Conservation (phyloP, 1,140 invertebrate species). For the Drosophila navojoa region DNA sequence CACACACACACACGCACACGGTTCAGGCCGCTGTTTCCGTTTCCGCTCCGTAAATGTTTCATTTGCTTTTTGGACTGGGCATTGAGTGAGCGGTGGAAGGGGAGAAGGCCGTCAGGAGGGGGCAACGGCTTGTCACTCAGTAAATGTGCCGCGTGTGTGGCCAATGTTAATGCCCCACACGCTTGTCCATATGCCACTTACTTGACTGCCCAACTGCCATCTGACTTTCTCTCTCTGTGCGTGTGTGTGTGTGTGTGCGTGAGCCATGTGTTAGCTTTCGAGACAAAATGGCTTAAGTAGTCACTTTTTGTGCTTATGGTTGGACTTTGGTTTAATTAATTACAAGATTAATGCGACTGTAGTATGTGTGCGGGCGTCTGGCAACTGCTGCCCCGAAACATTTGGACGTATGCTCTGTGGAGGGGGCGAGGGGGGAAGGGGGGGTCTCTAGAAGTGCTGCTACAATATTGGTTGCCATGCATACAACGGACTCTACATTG, state of each 20-base stretch:
- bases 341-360: slow-evolving; percentile 76
- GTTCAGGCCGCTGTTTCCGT: slow-evolving; percentile 64
- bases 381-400: slow-evolving; percentile 44
- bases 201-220: slow-evolving; percentile 43
- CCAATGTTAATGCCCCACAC: slow-evolving; percentile 72
- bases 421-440: too few relatives aligned
- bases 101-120: slow-evolving; percentile 1
- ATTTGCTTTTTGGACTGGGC: slow-evolving; percentile 57
- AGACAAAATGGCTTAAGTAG: slow-evolving; percentile 81
- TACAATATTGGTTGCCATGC: slow-evolving; percentile 20
- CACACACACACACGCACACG: slow-evolving; percentile 24
- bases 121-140: slow-evolving; percentile 60
- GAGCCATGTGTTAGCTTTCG: slow-evolving; percentile 73
- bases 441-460: slow-evolving; percentile 24
- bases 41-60: slow-evolving; percentile 77
- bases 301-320: slow-evolving; percentile 81
- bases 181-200: slow-evolving; percentile 77
- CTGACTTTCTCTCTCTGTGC: background rate
- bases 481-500: slow-evolving; percentile 34
- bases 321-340: slow-evolving; percentile 81
- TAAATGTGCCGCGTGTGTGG: slow-evolving; percentile 53
- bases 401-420: slow-evolving; percentile 41
- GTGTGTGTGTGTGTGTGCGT: slow-evolving; percentile 15
- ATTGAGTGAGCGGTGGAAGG: background rate
- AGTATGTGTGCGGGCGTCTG: slow-evolving; percentile 37